Evolutionary conservation across 2,797 vertebrate species (phyloP).

Genomic region (Hoplostethus mediterraneus): DNA sequence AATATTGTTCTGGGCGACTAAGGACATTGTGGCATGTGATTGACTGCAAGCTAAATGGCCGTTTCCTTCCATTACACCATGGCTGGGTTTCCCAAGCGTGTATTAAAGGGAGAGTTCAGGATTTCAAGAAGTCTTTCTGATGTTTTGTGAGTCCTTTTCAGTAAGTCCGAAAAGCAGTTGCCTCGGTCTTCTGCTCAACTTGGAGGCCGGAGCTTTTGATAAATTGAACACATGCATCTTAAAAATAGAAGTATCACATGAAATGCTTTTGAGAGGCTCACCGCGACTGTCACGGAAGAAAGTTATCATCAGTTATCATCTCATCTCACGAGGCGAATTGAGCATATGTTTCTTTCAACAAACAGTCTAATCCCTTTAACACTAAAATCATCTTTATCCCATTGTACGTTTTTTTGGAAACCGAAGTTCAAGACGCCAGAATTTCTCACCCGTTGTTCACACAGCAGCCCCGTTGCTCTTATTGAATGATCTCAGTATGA

Average conservation of each 20-base stretch:
- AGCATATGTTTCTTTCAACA: constrained; percentile 28
- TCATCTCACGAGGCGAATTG: constrained; percentile 42
- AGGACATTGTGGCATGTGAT: background rate
- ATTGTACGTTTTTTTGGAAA: constrained; percentile 36
- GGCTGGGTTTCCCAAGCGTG: constrained; percentile 20
- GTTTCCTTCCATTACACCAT: constrained; percentile 7
- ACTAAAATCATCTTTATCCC: constrained; percentile 11
- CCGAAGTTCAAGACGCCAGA: constrained; percentile 26
- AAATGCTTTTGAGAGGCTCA: constrained; percentile 27
- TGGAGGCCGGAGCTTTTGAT: constrained; percentile 3
- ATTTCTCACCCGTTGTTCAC: constrained; percentile 62
- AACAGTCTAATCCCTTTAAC: background rate
- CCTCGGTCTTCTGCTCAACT: too few relatives aligned
- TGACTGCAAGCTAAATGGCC: background rate
- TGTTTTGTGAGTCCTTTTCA: too few relatives aligned
- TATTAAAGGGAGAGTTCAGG: constrained; percentile 6
- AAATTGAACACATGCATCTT: constrained; percentile 18
- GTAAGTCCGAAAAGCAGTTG: too few relatives aligned
- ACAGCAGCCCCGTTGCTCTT: constrained; percentile 49
- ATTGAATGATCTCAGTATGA: constrained; percentile 60
- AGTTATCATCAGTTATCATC: background rate
- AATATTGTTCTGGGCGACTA: constrained; percentile 12
- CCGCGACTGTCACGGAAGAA: constrained; percentile 18
- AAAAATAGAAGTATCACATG: constrained; percentile 28
- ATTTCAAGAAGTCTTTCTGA: background rate